Conservation (phyloP, 2,797 vertebrate genomes). For the Artibeus lituratus region DNA sequence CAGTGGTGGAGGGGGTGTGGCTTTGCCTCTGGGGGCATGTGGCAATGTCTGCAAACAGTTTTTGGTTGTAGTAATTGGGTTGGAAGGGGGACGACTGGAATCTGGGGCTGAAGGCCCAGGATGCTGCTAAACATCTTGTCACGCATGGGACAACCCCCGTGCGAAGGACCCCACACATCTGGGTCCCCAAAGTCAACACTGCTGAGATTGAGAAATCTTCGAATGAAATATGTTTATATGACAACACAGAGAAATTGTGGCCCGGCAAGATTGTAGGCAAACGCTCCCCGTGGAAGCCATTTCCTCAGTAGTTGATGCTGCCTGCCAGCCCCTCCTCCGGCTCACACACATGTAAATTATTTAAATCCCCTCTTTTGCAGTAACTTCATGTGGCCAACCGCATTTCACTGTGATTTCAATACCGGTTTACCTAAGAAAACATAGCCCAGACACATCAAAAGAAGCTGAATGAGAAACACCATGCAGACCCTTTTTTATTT, state of each 20-base stretch:
- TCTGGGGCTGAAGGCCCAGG: background rate
- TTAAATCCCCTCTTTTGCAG: background rate
- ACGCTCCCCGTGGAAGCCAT: background rate
- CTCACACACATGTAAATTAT: background rate
- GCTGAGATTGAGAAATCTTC: background rate
- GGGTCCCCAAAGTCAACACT: background rate
- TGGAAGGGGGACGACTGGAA: background rate
- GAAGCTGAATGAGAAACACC: constrained; percentile 45
- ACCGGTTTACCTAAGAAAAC: constrained; percentile 66
- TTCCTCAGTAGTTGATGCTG: background rate
- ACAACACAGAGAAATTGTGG: background rate
- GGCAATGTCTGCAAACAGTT: background rate
- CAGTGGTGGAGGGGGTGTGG: rapidly evolving
- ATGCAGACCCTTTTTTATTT: constrained; percentile 31
- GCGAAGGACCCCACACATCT: background rate
- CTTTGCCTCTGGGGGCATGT: background rate
- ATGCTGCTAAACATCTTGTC: rapidly evolving
- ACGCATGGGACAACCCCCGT: too few species aligned
- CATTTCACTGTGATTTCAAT: constrained; percentile 48
- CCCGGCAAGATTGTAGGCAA: background rate
- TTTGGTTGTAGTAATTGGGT: too few species aligned
- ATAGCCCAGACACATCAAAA: constrained; percentile 58
- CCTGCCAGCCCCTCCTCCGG: background rate
- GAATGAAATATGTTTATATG: background rate
- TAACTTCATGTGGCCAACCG: background rate